A percentile compares a stretch with the other conserved stretches of the same genome.
Evolutionary conservation across 2,888 invertebrate genomes (phyloP).

Genomic region (Agrochola circellaris): DNA sequence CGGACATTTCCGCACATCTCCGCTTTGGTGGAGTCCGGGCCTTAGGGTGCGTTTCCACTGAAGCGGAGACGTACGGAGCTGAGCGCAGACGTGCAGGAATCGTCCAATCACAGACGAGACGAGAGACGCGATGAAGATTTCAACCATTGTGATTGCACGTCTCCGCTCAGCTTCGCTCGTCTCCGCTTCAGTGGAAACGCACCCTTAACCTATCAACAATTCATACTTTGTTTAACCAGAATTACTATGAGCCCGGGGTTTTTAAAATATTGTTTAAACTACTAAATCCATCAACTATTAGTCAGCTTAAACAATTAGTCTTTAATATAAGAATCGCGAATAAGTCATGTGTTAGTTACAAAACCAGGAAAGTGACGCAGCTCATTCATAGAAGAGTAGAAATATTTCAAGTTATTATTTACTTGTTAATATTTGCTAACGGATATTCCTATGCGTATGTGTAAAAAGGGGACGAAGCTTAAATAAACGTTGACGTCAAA

Average conservation of each 20-base stretch:
- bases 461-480: background rate
- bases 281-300: slow-evolving; percentile 1
- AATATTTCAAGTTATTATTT: slow-evolving; percentile 15
- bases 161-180: too few relatives aligned
- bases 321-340: background rate
- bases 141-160: too few relatives aligned
- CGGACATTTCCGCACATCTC: too few relatives aligned
- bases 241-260: background rate
- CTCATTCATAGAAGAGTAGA: slow-evolving; percentile 12
- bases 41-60: too few relatives aligned
- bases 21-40: too few relatives aligned
- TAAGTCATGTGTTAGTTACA: slow-evolving; percentile 16
- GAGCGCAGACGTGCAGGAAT: too few relatives aligned
- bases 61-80: too few relatives aligned
- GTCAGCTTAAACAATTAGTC: background rate
- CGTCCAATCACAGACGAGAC: too few relatives aligned
- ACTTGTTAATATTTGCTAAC: slow-evolving; percentile 38
- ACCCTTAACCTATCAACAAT: background rate
- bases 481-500: slow-evolving; percentile 32
- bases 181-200: too few relatives aligned
- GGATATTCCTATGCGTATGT: slow-evolving; percentile 28
- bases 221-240: background rate
- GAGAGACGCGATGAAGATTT: too few relatives aligned
- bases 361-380: slow-evolving; percentile 26
- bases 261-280: background rate